phyloP scores from a whole-genome alignment of 1,140 invertebrate species.

The Phenacoccus solenopsis region DNA sequence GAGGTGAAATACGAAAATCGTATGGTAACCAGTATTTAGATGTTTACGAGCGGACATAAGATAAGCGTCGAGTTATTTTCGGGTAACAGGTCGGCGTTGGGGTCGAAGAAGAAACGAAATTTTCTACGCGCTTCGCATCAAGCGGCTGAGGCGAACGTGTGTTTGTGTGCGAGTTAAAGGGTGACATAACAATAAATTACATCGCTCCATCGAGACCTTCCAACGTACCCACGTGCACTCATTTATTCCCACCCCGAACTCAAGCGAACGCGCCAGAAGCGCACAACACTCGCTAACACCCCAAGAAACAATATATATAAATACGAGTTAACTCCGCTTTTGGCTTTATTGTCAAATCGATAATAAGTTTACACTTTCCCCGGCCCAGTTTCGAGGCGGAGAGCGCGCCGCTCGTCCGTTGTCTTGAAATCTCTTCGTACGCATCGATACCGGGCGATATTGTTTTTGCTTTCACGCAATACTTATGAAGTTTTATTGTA shows the following conservation, averaged over 20 bases:
- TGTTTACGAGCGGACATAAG: not conserved
- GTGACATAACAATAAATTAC: conserved; percentile 18
- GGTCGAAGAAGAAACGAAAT: not conserved
- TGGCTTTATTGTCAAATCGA: conserved; percentile 10
- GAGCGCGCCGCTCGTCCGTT: too few relatives aligned
- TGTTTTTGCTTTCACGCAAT: too few relatives aligned
- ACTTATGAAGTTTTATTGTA: too few relatives aligned
- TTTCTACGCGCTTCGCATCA: not conserved
- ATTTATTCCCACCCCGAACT: conserved; percentile 4
- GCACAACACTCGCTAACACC: conserved; percentile 6
- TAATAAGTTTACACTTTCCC: conserved; percentile 16
- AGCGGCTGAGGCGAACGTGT: not conserved
- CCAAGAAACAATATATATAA: conserved; percentile 15
- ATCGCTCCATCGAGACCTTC: conserved; percentile 15
- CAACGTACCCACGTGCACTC: conserved; percentile 13
- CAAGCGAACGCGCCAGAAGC: not conserved
- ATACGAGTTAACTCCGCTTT: conserved; percentile 8
- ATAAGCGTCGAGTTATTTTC: not conserved
- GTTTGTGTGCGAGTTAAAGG: conserved; percentile 8
- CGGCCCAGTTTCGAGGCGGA: conserved; percentile 2
- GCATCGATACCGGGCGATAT: too few relatives aligned
- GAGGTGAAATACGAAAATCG: not conserved
- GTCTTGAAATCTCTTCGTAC: too few relatives aligned
- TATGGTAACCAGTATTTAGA: not conserved
- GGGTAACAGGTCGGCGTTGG: not conserved